These are phyloP conservation scores for Drosophila incognita DNA, from an alignment of 2,888 invertebrate species.

Conservation along the genomic window DNA sequence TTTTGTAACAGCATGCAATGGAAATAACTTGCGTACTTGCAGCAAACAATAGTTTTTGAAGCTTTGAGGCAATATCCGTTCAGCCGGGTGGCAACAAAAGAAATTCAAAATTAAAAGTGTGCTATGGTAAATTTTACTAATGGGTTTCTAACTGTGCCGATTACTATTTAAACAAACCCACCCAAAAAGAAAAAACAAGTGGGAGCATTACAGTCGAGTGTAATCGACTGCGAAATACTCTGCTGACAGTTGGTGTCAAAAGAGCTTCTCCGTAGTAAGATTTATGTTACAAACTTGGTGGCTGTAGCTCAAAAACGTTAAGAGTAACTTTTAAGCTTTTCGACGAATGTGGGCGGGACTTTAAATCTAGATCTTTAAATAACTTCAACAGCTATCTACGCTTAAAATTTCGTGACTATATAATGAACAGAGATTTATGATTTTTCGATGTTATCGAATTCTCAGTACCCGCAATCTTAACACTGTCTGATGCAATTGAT, in stretches of 20 bases:
- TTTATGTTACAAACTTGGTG: no score
- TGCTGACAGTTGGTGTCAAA: not conserved
- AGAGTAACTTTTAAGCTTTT: no score
- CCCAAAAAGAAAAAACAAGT: not conserved
- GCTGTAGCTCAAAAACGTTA: no score
- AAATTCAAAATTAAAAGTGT: slow-evolving; percentile 59
- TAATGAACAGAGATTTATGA: not conserved
- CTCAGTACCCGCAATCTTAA: not conserved
- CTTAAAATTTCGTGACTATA: no score
- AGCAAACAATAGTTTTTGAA: slow-evolving; percentile 38
- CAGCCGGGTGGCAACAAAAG: slow-evolving; percentile 23
- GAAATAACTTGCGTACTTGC: slow-evolving; percentile 18
- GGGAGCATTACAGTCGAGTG: not conserved
- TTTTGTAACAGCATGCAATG: slow-evolving; percentile 1
- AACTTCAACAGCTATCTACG: no score
- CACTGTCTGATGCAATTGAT: not conserved
- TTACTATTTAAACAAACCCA: slow-evolving; percentile 19
- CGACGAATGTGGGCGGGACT: no score
- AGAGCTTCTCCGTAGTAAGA: no score
- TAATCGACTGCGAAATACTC: not conserved
- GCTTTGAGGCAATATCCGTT: slow-evolving; percentile 67
- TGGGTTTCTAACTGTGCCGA: slow-evolving; percentile 43
- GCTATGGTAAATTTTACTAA: slow-evolving; percentile 62
- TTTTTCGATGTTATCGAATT: not conserved
- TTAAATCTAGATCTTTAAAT: no score